phyloP scores from a whole-genome alignment of 2,113 vertebrate genomes.

The Carassius auratus region DNA sequence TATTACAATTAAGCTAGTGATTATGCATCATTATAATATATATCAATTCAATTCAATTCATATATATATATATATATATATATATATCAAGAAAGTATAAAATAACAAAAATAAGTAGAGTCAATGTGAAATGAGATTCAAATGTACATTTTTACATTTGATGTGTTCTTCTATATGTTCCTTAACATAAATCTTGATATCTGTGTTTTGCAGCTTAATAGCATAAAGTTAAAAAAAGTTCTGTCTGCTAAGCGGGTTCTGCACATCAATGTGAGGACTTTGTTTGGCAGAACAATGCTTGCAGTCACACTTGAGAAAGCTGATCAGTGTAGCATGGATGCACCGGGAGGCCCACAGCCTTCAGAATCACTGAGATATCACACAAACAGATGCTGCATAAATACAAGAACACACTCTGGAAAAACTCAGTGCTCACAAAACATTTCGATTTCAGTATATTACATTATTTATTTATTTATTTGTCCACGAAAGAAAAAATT shows the following conservation, averaged over 20 bases:
- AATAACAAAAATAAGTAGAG: no score
- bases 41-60: no score
- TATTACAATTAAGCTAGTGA: neutral
- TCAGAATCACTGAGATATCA: constrained; percentile 77
- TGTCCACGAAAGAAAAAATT: neutral
- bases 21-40: neutral
- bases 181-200: constrained; percentile 38
- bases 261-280: constrained; percentile 92
- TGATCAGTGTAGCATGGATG: constrained; percentile 79
- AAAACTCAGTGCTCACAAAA: neutral
- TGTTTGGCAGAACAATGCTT: constrained; percentile 90
- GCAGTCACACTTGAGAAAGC: constrained; percentile 86
- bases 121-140: no score
- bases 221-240: constrained; percentile 34
- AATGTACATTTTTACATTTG: neutral
- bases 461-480: no score
- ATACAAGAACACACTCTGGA: constrained; percentile 40
- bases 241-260: constrained; percentile 53
- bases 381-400: constrained; percentile 64
- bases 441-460: constrained; percentile 14
- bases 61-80: no score
- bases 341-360: constrained; percentile 79
- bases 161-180: neutral
- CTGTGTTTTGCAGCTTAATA: constrained; percentile 32
- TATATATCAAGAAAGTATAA: no score